Percentiles rank a stretch among this genome's conserved stretches.
Conservation (phyloP, 1,140 invertebrate species). For the Capitella teleta region DNA sequence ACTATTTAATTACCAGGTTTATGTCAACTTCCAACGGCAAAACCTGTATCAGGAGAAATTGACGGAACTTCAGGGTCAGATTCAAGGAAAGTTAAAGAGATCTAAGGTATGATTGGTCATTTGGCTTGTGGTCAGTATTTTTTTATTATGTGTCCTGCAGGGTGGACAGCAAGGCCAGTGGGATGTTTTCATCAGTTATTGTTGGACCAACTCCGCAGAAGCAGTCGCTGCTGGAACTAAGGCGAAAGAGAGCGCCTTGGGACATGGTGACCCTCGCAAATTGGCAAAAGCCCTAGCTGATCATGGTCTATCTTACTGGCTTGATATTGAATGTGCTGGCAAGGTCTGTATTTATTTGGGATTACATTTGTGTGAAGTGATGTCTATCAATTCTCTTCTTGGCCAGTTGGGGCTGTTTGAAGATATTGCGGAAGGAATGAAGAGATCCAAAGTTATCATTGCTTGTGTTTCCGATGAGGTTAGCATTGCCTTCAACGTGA, state of each 20-base stretch:
- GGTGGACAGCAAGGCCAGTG: neutral
- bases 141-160: neutral
- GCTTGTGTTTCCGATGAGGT: conserved; percentile 37
- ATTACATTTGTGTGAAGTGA: neutral
- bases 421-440: conserved; percentile 30
- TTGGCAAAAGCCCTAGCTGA: conserved; percentile 12
- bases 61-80: neutral
- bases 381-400: no score
- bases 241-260: conserved; percentile 11
- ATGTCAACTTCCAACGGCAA: conserved; percentile 15
- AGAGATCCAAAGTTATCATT: conserved; percentile 26
- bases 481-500: neutral
- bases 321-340: conserved; percentile 13
- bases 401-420: conserved; percentile 30
- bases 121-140: neutral
- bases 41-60: conserved; percentile 6
- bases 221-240: conserved; percentile 15
- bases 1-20: conserved; percentile 18
- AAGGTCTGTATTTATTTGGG: conserved; percentile 6
- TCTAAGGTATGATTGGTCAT: no score
- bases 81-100: no score
- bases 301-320: conserved; percentile 14
- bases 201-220: conserved; percentile 11
- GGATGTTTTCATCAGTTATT: conserved; percentile 14
- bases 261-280: conserved; percentile 14